Conservation (phyloP, 2,797 vertebrate species). For the Denticeps clupeoides region DNA sequence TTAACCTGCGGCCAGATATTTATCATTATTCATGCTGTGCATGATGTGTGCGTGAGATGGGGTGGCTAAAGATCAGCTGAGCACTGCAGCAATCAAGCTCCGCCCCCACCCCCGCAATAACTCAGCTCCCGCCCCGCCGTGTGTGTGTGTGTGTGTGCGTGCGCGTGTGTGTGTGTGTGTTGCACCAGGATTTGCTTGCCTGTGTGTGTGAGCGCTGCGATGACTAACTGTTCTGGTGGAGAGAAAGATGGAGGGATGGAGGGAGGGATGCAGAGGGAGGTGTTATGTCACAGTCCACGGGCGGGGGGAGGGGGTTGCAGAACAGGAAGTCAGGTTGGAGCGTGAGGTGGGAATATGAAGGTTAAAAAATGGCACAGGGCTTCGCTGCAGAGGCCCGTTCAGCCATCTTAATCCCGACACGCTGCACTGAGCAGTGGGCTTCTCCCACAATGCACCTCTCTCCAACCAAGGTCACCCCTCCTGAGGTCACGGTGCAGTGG, state of each 20-base stretch:
- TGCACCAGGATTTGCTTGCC: constrained; percentile 36
- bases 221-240: constrained; percentile 27
- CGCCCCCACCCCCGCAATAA: constrained; percentile 10
- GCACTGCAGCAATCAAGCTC: constrained; percentile 47
- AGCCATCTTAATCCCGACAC: too few relatives aligned
- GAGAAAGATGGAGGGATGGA: neutral
- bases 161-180: constrained; percentile 15
- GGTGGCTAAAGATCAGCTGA: constrained; percentile 28
- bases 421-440: constrained; percentile 13
- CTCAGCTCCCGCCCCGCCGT: neutral
- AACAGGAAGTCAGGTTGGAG: too few relatives aligned
- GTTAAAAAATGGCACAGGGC: too few relatives aligned
- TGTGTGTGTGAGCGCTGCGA: constrained; percentile 23
- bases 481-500: neutral
- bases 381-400: too few relatives aligned
- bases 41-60: neutral
- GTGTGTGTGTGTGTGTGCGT: constrained; percentile 5
- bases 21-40: neutral
- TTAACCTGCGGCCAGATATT: too few relatives aligned
- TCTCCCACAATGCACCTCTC: constrained; percentile 15
- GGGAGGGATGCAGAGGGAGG: neutral
- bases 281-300: constrained; percentile 44
- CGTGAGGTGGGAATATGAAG: too few relatives aligned
- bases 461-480: constrained; percentile 29
- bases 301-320: too few relatives aligned